phyloP scores from a whole-genome alignment of 1,140 invertebrate genomes.

The Brachionus manjavacas region DNA sequence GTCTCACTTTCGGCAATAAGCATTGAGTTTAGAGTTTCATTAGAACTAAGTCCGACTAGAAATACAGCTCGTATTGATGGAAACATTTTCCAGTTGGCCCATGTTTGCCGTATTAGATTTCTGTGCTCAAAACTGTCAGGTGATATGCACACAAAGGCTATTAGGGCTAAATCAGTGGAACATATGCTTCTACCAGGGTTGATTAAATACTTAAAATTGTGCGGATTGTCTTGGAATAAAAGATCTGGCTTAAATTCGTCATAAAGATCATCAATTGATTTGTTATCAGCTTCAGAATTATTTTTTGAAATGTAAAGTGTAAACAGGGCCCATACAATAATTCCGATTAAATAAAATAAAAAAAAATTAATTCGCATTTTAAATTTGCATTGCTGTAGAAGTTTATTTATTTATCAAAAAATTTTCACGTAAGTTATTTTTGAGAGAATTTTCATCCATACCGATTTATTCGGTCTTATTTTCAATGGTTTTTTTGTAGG shows the following conservation, averaged over 20 bases:
- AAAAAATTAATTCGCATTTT: not conserved
- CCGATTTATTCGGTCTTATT: not conserved
- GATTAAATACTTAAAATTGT: conserved; percentile 44
- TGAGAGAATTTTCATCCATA: no score
- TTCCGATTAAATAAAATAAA: not conserved
- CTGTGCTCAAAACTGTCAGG: conserved; percentile 44
- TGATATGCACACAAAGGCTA: not conserved
- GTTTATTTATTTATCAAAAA: not conserved
- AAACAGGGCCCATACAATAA: not conserved
- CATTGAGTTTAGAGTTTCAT: not conserved
- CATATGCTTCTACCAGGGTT: conserved; percentile 5
- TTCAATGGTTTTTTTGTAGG: not conserved
- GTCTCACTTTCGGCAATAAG: conserved; percentile 37
- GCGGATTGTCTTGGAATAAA: not conserved
- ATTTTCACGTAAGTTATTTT: no score
- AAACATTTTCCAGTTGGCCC: not conserved
- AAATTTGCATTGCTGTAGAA: not conserved
- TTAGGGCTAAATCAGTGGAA: not conserved
- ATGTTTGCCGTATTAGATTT: conserved; percentile 44
- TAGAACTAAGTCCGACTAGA: not conserved
- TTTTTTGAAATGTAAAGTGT: not conserved
- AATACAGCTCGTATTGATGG: not conserved
- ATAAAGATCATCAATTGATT: not conserved
- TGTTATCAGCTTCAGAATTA: not conserved
- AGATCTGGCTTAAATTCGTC: not conserved